phyloP scores from a whole-genome alignment of 2,888 invertebrate genomes.

The Romanomermis culicivorax region DNA sequence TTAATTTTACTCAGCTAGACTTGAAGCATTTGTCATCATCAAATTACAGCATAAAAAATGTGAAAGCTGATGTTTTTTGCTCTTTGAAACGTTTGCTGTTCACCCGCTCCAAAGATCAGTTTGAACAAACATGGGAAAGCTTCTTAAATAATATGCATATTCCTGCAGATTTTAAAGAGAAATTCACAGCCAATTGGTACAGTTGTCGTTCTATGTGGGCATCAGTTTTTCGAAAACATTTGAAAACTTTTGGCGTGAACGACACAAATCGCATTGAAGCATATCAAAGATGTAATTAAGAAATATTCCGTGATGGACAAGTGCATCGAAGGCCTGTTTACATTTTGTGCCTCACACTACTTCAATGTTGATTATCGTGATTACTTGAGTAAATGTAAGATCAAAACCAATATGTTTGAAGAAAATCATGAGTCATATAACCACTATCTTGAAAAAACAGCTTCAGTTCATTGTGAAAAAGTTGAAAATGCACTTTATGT shows the following conservation, averaged over 20 bases:
- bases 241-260: background rate
- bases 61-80: background rate
- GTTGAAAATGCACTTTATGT: no score
- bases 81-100: background rate
- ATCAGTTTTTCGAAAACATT: background rate
- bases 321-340: background rate
- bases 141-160: background rate
- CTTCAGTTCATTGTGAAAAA: no score
- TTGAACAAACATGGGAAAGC: no score
- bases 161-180: background rate
- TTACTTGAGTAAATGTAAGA: background rate
- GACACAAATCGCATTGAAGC: background rate
- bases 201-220: background rate
- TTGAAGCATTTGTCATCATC: no score
- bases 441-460: no score
- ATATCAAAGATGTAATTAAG: background rate
- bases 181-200: background rate
- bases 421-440: no score
- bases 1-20: no score
- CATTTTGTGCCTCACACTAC: background rate
- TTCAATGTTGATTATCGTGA: background rate
- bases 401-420: no score
- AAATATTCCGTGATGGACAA: background rate
- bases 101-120: background rate
- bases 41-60: no score